Evolutionary conservation across 2,113 vertebrate species (phyloP).

Genomic region (Willisornis vidua): DNA sequence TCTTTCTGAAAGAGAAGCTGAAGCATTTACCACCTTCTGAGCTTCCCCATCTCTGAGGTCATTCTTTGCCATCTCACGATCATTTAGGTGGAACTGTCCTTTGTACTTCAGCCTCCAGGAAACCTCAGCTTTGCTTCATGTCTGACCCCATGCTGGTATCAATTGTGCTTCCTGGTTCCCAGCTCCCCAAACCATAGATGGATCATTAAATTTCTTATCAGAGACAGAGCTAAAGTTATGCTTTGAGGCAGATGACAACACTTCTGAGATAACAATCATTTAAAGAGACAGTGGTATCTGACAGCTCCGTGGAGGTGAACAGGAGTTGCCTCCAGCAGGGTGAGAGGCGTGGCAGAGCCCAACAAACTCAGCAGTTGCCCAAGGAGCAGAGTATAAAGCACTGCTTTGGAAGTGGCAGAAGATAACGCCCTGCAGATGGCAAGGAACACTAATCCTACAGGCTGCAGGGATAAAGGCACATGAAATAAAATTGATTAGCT

Average conservation of each 20-base stretch:
- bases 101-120: neutral
- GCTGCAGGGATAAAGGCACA: neutral
- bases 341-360: neutral
- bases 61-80: neutral
- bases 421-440: neutral
- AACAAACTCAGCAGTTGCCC: neutral
- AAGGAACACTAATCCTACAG: neutral
- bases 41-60: neutral
- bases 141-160: fast-evolving
- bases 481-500: neutral
- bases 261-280: neutral
- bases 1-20: neutral
- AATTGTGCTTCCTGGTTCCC: neutral
- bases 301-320: neutral
- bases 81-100: neutral
- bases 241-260: neutral
- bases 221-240: neutral
- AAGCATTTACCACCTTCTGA: neutral
- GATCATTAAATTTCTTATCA: neutral
- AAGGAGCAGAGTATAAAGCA: neutral
- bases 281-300: neutral
- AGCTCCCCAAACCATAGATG: neutral
- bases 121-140: neutral
- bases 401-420: neutral
- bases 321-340: neutral